Evolutionary conservation across 1,140 invertebrate genomes (phyloP).

Genomic region (Heliconius congener): DNA sequence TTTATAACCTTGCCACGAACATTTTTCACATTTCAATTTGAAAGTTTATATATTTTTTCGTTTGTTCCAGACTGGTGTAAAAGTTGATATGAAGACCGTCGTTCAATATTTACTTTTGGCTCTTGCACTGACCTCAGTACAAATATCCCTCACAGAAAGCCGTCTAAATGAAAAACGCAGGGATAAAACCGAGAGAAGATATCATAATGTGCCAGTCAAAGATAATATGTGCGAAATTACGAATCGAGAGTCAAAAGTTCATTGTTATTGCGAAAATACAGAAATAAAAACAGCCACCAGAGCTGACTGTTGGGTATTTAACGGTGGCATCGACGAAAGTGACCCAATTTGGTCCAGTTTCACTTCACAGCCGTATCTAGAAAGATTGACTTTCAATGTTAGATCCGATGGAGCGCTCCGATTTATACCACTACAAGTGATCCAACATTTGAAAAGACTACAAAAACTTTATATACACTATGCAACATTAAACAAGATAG

Average conservation of each 20-base stretch:
- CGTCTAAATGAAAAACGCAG: slow-evolving; percentile 77
- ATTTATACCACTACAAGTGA: slow-evolving; percentile 86
- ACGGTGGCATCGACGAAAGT: slow-evolving; percentile 82
- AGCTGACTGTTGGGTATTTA: slow-evolving; percentile 85
- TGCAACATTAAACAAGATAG: slow-evolving; percentile 85
- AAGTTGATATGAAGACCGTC: slow-evolving; percentile 67
- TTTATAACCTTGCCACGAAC: background rate
- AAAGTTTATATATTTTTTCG: slow-evolving; percentile 42
- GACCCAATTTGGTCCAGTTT: slow-evolving; percentile 88
- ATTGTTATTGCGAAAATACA: slow-evolving; percentile 77
- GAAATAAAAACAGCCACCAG: slow-evolving; percentile 67
- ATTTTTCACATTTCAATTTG: background rate
- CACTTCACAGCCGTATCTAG: slow-evolving; percentile 84
- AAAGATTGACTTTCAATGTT: slow-evolving; percentile 86
- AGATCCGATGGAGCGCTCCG: slow-evolving; percentile 84
- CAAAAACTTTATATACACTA: slow-evolving; percentile 86
- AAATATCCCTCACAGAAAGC: slow-evolving; percentile 77
- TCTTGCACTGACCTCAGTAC: slow-evolving; percentile 74
- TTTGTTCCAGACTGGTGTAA: slow-evolving; percentile 66
- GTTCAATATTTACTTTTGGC: slow-evolving; percentile 77
- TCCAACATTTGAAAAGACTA: slow-evolving; percentile 85
- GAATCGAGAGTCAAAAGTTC: slow-evolving; percentile 76
- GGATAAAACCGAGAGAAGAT: slow-evolving; percentile 73
- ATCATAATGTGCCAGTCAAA: slow-evolving; percentile 60
- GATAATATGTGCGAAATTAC: slow-evolving; percentile 78